A percentile compares a stretch with the other conserved stretches of the same genome.
phyloP scores from a whole-genome alignment of 2,888 invertebrate genomes.

The Drosophila ustulata region DNA sequence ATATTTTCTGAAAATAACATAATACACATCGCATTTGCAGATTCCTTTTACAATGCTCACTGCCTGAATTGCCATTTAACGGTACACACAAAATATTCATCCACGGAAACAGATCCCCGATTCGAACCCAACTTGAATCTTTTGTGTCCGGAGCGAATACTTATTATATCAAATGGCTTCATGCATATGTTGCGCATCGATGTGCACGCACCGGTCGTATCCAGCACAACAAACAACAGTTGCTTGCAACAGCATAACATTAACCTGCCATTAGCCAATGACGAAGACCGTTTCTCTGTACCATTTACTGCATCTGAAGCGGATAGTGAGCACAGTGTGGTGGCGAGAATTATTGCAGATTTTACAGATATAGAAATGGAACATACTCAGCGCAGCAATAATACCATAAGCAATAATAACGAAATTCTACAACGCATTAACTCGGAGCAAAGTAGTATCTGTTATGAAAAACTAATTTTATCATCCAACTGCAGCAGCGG shows the following conservation, averaged over 20 bases:
- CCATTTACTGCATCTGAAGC: conserved; percentile 63
- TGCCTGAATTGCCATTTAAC: conserved; percentile 96
- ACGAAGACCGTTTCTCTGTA: conserved; percentile 62
- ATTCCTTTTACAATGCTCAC: conserved; percentile 88
- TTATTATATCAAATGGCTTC: conserved; percentile 94
- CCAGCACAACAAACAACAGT: conserved; percentile 22
- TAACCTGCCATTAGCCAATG: conserved; percentile 45
- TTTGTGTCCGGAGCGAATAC: conserved; percentile 90
- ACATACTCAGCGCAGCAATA: conserved; percentile 83
- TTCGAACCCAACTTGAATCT: conserved; percentile 90
- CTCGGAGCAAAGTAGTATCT: conserved; percentile 23
- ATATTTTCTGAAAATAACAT: background rate
- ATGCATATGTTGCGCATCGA: conserved; percentile 91
- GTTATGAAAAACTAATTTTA: conserved; percentile 86
- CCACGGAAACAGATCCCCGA: conserved; percentile 93
- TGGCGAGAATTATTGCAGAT: conserved; percentile 88
- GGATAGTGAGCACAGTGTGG: conserved; percentile 86
- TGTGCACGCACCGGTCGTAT: conserved; percentile 84
- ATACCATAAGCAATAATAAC: conserved; percentile 68
- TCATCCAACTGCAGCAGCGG: conserved; percentile 81
- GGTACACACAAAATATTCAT: conserved; percentile 95
- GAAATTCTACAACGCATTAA: conserved; percentile 39
- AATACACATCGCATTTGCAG: conserved; percentile 72
- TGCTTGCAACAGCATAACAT: conserved; percentile 48
- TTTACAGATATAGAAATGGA: conserved; percentile 88